These are phyloP conservation scores for Saccostrea cuccullata DNA, from an alignment of 1,140 invertebrate species.

Conservation along the genomic window DNA sequence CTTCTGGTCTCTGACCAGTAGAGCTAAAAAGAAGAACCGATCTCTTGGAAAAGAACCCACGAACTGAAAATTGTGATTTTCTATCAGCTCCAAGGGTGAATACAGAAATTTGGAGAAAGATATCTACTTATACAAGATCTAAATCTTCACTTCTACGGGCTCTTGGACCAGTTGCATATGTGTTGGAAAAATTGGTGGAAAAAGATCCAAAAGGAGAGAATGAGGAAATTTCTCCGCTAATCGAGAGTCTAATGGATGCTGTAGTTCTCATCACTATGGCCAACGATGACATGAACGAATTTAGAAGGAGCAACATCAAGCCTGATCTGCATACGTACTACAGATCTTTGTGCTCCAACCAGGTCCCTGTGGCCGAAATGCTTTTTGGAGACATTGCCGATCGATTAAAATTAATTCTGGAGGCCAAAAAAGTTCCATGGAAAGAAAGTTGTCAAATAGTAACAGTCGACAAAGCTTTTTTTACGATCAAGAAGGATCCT, in stretches of 20 bases:
- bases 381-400: not conserved
- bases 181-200: not conserved
- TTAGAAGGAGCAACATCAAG: not conserved
- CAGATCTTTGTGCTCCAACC: constrained; percentile 18
- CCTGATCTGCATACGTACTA: not conserved
- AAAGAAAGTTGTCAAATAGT: not conserved
- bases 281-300: constrained; percentile 27
- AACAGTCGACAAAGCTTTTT: not conserved
- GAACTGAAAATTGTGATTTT: not conserved
- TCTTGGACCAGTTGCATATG: not conserved
- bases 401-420: constrained; percentile 11
- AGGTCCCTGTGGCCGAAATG: not conserved
- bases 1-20: too few relatives aligned
- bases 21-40: not conserved
- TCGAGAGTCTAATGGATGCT: not conserved
- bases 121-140: not conserved
- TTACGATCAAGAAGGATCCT: not conserved
- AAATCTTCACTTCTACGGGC: not conserved
- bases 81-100: constrained; percentile 1
- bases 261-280: not conserved
- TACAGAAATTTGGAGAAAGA: constrained; percentile 40
- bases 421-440: constrained; percentile 1
- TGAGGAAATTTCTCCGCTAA: too few relatives aligned
- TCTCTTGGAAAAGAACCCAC: not conserved
- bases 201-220: too few relatives aligned